phyloP scores from a whole-genome alignment of 1,140 invertebrate species.

The Magallana ariakensis region DNA sequence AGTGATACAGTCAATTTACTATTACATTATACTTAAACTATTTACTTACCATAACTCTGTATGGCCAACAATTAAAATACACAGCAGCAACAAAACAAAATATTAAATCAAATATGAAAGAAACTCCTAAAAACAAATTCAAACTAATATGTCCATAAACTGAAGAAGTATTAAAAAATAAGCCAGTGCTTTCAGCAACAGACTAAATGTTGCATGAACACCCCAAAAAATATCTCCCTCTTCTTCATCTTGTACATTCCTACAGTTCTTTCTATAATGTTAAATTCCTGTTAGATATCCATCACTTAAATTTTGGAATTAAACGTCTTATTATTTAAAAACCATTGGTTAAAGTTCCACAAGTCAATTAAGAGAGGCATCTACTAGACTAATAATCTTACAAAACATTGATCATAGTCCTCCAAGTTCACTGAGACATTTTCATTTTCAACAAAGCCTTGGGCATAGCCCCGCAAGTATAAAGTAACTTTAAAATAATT shows the following conservation, averaged over 20 bases:
- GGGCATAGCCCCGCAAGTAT: neutral
- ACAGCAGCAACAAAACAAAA: neutral
- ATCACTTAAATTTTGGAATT: neutral
- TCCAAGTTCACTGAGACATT: neutral
- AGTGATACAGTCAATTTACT: no score
- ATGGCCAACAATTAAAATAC: neutral
- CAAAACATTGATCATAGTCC: neutral
- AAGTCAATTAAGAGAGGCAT: neutral
- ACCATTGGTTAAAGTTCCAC: neutral
- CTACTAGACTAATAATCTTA: neutral
- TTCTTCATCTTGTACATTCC: neutral
- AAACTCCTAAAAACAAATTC: neutral
- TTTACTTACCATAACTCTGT: neutral
- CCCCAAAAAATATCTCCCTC: neutral
- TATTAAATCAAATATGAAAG: conserved; percentile 12
- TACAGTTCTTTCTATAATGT: neutral
- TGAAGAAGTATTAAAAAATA: neutral
- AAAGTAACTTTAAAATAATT: neutral
- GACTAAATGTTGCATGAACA: neutral
- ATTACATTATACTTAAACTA: neutral
- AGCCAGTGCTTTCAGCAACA: neutral
- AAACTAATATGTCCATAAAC: neutral
- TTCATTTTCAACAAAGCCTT: neutral
- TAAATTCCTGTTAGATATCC: neutral
- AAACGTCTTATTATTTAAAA: neutral